Conservation (phyloP, 2,113 vertebrate genomes). For the Macquaria australasica region DNA sequence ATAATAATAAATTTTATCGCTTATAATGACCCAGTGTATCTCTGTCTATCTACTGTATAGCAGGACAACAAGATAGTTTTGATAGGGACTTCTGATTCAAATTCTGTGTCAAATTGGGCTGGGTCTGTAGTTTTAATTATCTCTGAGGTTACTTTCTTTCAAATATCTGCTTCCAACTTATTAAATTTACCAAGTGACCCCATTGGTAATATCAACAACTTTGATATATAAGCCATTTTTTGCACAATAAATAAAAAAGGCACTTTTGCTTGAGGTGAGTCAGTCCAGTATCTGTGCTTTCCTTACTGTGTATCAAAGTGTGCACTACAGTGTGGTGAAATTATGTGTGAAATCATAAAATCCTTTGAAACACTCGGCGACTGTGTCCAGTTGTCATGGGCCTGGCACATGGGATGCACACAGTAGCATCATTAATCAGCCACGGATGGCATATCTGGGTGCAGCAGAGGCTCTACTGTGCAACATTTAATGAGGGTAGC, state of each 20-base stretch:
- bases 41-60: neutral
- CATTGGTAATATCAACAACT: neutral
- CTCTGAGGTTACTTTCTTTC: neutral
- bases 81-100: neutral
- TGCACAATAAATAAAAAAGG: neutral
- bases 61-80: neutral
- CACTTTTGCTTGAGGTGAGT: neutral
- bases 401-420: constrained; percentile 48
- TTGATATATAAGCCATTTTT: neutral
- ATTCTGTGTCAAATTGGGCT: neutral
- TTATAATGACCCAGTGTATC: neutral
- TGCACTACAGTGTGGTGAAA: neutral
- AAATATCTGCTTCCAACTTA: neutral
- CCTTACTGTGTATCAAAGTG: neutral
- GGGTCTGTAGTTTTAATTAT: neutral
- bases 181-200: neutral
- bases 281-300: neutral
- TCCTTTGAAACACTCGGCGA: constrained; percentile 23
- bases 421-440: constrained; percentile 64
- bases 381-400: constrained; percentile 38
- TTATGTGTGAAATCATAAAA: constrained; percentile 37
- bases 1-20: neutral
- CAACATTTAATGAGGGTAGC: constrained; percentile 41
- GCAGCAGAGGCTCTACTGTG: constrained; percentile 38
- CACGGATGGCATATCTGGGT: constrained; percentile 64